These are phyloP conservation scores for Cantharis rustica DNA, from an alignment of 2,888 invertebrate genomes.

Conservation along the genomic window DNA sequence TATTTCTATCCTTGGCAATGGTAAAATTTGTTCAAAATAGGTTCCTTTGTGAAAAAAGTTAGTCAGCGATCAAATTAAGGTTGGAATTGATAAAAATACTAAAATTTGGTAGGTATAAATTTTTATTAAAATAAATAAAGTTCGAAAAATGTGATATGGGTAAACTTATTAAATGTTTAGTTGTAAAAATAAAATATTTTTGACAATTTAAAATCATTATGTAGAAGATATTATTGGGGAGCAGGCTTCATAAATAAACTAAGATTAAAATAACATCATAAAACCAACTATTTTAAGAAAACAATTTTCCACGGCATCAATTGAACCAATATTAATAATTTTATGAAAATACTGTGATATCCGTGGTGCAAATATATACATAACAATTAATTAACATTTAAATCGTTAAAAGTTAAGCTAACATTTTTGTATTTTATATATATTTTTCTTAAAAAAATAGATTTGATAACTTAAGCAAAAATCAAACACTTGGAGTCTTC, in stretches of 20 bases:
- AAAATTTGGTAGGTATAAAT: background rate
- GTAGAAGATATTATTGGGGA: background rate
- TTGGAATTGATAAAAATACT: background rate
- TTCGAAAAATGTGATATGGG: background rate
- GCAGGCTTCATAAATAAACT: background rate
- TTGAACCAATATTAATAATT: background rate
- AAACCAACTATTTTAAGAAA: background rate
- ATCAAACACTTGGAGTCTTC: background rate
- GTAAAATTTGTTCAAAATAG: too few relatives aligned
- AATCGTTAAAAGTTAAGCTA: background rate
- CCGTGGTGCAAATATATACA: background rate
- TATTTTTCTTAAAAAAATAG: background rate
- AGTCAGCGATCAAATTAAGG: background rate
- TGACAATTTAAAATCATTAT: background rate
- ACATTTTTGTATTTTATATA: background rate
- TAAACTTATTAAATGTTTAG: background rate
- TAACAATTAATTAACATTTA: background rate
- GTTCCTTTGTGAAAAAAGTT: background rate
- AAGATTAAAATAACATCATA: background rate
- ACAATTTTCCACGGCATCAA: background rate
- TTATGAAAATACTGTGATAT: background rate
- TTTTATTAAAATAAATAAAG: background rate
- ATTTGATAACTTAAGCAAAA: background rate
- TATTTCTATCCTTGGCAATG: too few relatives aligned
- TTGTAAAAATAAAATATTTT: background rate